phyloP scores from a whole-genome alignment of 2,888 invertebrate genomes.

The Enoplolaimus lenunculus region DNA sequence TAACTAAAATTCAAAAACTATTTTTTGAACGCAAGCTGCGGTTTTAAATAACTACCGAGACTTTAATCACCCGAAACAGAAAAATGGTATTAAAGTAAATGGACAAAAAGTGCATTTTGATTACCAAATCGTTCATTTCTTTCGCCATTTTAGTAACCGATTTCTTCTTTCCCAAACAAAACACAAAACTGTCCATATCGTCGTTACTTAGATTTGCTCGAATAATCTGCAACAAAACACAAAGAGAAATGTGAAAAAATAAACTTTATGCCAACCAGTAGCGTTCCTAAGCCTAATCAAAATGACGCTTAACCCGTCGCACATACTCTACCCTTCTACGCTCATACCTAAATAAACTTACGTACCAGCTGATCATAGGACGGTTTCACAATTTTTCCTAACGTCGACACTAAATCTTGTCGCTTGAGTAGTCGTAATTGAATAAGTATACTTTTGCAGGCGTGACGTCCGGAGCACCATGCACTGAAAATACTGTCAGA shows the following conservation, averaged over 20 bases:
- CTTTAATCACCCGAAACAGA: no score
- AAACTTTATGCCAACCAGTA: no score
- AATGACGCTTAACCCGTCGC: no score
- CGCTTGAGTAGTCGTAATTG: conserved; percentile 85
- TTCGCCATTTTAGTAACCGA: conserved; percentile 65
- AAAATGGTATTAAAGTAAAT: no score
- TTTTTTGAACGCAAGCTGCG: no score
- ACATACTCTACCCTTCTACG: no score
- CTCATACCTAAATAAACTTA: no score
- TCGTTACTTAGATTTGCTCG: conserved; percentile 20
- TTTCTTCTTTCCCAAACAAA: conserved; percentile 78
- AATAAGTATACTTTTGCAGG: conserved; percentile 90
- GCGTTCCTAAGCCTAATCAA: no score
- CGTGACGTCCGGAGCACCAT: conserved; percentile 86
- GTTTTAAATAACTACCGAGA: no score
- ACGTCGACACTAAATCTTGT: conserved; percentile 77
- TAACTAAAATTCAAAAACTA: no score
- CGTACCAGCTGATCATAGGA: conserved; percentile 62
- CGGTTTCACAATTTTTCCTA: conserved; percentile 68
- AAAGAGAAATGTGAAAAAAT: conserved; percentile 7
- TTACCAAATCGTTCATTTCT: conserved; percentile 76
- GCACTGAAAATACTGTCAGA: conserved; percentile 84
- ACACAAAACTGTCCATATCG: conserved; percentile 53
- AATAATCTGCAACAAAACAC: conserved; percentile 20
- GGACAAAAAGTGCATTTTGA: conserved; percentile 27